Evolutionary conservation across 53 echinoderm and acorn worm genomes (phyloP).

Genomic region (Echinarachnius parma): DNA sequence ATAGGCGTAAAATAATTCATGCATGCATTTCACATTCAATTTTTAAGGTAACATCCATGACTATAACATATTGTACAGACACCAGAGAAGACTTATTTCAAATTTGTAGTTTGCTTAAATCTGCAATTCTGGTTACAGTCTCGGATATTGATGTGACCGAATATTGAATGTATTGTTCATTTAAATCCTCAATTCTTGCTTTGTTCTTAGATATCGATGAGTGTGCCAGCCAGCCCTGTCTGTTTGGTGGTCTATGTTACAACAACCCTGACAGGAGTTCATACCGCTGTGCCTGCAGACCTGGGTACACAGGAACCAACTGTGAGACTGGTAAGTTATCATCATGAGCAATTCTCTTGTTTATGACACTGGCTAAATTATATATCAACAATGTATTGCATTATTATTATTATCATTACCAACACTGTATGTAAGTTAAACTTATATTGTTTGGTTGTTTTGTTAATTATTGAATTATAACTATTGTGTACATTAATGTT

Average conservation of each 20-base stretch:
- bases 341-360: too few species aligned
- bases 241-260: slow-evolving; percentile 20
- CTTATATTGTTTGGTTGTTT: too few species aligned
- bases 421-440: too few species aligned
- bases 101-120: neutral
- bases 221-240: slow-evolving; percentile 54
- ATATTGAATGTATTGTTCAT: neutral
- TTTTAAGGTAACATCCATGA: neutral
- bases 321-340: slow-evolving; percentile 63
- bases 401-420: too few species aligned
- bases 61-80: neutral
- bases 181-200: neutral
- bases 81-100: neutral
- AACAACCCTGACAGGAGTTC: slow-evolving; percentile 10
- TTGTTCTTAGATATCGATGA: slow-evolving; percentile 55
- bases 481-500: too few species aligned
- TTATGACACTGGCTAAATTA: too few species aligned
- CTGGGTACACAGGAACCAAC: slow-evolving; percentile 46
- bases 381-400: too few species aligned
- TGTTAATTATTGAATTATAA: too few species aligned
- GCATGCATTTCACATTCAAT: too few species aligned
- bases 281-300: slow-evolving; percentile 45
- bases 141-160: neutral
- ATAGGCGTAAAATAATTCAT: too few species aligned
- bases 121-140: neutral